Conservation (phyloP, 1,140 invertebrate species). For the Rhagoletis zephyria region DNA sequence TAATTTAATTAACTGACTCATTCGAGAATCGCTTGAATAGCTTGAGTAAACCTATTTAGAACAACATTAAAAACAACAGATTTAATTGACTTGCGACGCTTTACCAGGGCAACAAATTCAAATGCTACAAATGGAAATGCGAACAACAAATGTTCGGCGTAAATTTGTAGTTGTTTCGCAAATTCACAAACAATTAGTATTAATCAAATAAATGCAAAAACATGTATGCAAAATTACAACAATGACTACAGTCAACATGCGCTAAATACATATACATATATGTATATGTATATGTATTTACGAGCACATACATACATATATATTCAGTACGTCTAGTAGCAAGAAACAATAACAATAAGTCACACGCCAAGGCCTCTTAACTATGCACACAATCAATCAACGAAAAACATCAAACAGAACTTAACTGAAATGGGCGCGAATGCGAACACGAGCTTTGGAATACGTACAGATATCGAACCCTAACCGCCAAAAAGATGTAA, state of each 20-base stretch:
- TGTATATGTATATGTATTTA: not conserved
- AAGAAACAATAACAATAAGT: not conserved
- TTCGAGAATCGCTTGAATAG: not conserved
- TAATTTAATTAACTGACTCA: not conserved
- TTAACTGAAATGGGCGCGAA: not conserved
- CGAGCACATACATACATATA: too few relatives aligned
- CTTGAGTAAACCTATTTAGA: not conserved
- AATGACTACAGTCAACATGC: not conserved
- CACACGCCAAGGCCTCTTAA: constrained; percentile 2
- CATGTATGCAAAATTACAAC: not conserved
- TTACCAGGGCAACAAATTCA: not conserved
- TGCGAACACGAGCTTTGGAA: not conserved
- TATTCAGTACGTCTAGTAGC: not conserved
- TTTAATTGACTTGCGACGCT: not conserved
- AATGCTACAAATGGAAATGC: not conserved
- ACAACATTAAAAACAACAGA: not conserved
- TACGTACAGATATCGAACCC: too few relatives aligned
- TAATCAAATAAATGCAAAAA: not conserved
- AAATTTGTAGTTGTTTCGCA: not conserved
- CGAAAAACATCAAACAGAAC: constrained; percentile 6
- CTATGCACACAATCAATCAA: not conserved
- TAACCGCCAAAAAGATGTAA: too few relatives aligned
- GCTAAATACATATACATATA: not conserved
- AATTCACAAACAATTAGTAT: not conserved
- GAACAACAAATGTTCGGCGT: constrained; percentile 4